These are phyloP conservation scores for Sebastiscus tertius DNA, from an alignment of 2,797 vertebrate species.

Conservation along the genomic window DNA sequence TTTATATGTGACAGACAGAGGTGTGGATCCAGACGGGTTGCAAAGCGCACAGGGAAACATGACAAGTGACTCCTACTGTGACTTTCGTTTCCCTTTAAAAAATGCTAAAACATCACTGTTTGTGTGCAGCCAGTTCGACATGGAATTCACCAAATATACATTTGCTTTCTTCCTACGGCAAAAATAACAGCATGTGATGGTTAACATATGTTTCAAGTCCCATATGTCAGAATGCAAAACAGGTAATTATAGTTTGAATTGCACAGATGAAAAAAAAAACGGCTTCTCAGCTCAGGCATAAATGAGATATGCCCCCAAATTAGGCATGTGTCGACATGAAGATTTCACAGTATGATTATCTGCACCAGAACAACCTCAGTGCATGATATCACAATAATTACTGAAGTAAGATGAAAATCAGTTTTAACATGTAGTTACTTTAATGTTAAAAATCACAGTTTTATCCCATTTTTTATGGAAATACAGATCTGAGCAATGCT, in stretches of 20 bases:
- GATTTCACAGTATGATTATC: slow-evolving; percentile 25
- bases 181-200: slow-evolving; percentile 3
- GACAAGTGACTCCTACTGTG: background rate
- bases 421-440: background rate
- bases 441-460: background rate
- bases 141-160: background rate
- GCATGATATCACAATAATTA: slow-evolving; percentile 18
- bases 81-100: background rate
- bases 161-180: background rate
- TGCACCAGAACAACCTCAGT: background rate
- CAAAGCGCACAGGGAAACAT: background rate
- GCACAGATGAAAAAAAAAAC: slow-evolving; percentile 31
- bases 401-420: background rate
- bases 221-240: background rate
- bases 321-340: slow-evolving; percentile 28
- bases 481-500: background rate
- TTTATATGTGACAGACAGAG: background rate
- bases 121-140: background rate
- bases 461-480: background rate
- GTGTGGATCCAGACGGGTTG: background rate
- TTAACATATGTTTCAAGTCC: slow-evolving; percentile 16
- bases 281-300: slow-evolving; percentile 19
- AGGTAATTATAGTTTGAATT: slow-evolving; percentile 29
- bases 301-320: slow-evolving; percentile 38
- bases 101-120: background rate